Base-by-base conservation (phyloP, 2,113 vertebrate species). In the Prolemur simus region DNA sequence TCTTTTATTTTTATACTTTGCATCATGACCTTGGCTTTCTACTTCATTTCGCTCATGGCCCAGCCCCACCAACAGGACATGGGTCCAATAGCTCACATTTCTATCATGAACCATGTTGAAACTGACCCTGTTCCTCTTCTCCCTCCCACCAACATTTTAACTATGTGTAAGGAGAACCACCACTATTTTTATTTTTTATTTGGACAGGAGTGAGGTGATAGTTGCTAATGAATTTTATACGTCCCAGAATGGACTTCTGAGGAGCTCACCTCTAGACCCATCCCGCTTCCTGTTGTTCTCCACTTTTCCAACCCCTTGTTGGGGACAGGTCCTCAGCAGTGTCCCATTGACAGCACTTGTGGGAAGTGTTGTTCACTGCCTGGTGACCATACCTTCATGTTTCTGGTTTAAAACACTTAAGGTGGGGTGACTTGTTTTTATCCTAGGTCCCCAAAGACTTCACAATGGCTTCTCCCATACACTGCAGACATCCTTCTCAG, bases 1-100 rank as follows among this genome's bases (percentile, higher is more conserved):
- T 63, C 8, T 66, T 77, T n/a, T 78, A 27, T 89, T 78, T 74
- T 8, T 54, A 17, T 39, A 81, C 37, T 86, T 95, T 95, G 52
- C 21, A 17, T 93, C 14, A 3, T 60, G 20, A 27, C 47, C 54
- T 95, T 85, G 47, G 54, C 91, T 89, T 94, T 96, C 42, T 73
- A 4, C 54, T 68, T 78, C n/a, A 8, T 27, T 78, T 89, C 54
- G 13, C 54, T 73, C 7, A 2, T 32, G 39, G 68, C 84, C 42
- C 34, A 12, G 5, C n/a, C 29, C 49, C 74, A 64, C 23, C 6
- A 3, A 1, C 11, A 42, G n/a, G 15, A 86, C 5, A 0, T 18
- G 60, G 29, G 42, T 25, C 9, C 45, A 37, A 3, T 20, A 34
- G 2, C 23, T 14, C 29, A 15, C 10, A 10, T 81, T 88, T 60